Evolutionary conservation across 2,797 vertebrate species (phyloP).

Genomic region (Syngnathus acus): DNA sequence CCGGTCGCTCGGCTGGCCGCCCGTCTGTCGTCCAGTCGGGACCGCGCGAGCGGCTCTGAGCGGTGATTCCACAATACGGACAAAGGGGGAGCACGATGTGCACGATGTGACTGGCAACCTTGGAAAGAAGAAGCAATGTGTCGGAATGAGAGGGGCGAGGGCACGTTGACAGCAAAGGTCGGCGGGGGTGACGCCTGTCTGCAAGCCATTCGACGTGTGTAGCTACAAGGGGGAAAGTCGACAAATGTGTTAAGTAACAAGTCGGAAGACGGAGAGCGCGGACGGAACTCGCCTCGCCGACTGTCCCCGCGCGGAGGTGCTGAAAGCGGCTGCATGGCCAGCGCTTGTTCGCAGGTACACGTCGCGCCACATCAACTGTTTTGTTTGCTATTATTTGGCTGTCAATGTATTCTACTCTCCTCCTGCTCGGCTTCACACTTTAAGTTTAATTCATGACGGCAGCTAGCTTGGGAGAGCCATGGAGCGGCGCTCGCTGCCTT

Average conservation of each 20-base stretch:
- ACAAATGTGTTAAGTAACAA: slow-evolving; percentile 1
- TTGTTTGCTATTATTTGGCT: background rate
- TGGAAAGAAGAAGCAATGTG: slow-evolving; percentile 43
- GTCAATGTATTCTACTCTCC: slow-evolving; percentile 4
- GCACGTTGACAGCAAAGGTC: slow-evolving; percentile 11
- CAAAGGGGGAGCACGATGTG: slow-evolving; percentile 42
- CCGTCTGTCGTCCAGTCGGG: background rate
- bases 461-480: slow-evolving; percentile 12
- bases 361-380: slow-evolving; percentile 3
- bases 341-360: slow-evolving; percentile 39
- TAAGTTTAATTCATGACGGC: background rate
- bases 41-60: background rate
- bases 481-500: background rate
- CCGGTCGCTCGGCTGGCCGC: background rate
- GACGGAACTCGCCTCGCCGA: background rate
- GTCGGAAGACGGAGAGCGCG: background rate
- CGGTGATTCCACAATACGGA: slow-evolving; percentile 17
- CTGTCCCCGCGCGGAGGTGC: slow-evolving; percentile 29
- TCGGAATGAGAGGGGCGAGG: slow-evolving; percentile 47
- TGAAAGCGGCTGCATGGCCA: slow-evolving; percentile 37
- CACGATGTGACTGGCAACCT: slow-evolving; percentile 35
- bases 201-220: background rate
- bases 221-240: slow-evolving; percentile 5
- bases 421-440: background rate
- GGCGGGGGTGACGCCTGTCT: slow-evolving; percentile 10